Base-by-base conservation (phyloP, 2,888 invertebrate species). In the Atherix ibis region DNA sequence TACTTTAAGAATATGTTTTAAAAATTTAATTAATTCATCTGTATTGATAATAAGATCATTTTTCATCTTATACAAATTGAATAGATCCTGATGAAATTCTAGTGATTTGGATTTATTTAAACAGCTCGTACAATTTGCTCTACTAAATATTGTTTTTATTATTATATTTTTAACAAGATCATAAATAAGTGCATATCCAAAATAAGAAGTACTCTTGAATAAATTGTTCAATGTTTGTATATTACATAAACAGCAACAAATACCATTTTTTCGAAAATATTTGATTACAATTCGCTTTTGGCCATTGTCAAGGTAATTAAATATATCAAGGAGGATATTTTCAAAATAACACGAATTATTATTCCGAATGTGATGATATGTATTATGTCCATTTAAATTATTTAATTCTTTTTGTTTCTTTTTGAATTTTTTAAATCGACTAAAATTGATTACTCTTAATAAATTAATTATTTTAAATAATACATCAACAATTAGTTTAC, bases 201-300 rank as follows among this genome's bases (percentile, higher is more conserved):
- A n/a, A 17, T 30, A 50, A 14, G 48, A 45, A 6, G 37, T 36
- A 1, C 41, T 45, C 4, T 43, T 42, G 6, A 59, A 40, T 13
- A 56, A 49, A 3, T 45, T 46, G 27, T 44, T 43, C 18, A 54
- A 49, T 19, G 51, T 52, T 3, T 40, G 29, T 3, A 48, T 37
- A 14, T 49, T 53, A 31, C 51, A 58, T 34, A 56, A 54, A 17
- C 61, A 62, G 30, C 62, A 62, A 28, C 61, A 62, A 18, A 56
- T 45, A 12, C 52, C 52, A 4, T 51, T 48, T 17, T 49, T 52
- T 9, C 50, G 41, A 3, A 62, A 45, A 22, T 50, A 50, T 10
- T 49, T 48, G 8, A 57, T 43, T 2, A 51, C 46, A 10, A 49
- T 46, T 32, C 53, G 50, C 32, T 56, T 54, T 29, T 56, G 37